phyloP scores from a whole-genome alignment of 2,888 invertebrate genomes.

The Tipula unca region DNA sequence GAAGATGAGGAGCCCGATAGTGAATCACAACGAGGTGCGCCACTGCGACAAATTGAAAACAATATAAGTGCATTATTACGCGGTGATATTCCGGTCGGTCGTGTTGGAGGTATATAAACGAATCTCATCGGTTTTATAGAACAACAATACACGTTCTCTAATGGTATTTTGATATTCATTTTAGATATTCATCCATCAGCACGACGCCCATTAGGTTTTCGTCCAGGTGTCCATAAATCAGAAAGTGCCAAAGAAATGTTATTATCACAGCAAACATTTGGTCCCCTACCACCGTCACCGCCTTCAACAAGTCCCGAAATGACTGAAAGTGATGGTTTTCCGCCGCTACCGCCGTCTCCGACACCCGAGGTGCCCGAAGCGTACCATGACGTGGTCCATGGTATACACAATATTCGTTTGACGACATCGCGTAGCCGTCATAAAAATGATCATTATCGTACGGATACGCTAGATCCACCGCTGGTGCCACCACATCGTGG shows the following conservation, averaged over 20 bases:
- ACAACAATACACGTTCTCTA: no score
- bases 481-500: slow-evolving; percentile 66
- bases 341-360: slow-evolving; percentile 75
- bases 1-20: slow-evolving; percentile 57
- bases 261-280: slow-evolving; percentile 39
- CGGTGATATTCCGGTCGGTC: slow-evolving; percentile 35
- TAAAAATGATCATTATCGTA: slow-evolving; percentile 25
- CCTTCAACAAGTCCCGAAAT: slow-evolving; percentile 33
- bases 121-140: not conserved
- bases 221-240: slow-evolving; percentile 61
- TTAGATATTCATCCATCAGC: slow-evolving; percentile 29
- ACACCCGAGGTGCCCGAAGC: slow-evolving; percentile 46
- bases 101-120: slow-evolving; percentile 32
- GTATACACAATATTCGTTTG: slow-evolving; percentile 25
- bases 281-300: slow-evolving; percentile 42
- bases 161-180: not conserved
- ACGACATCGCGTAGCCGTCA: slow-evolving; percentile 27
- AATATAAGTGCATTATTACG: slow-evolving; percentile 62
- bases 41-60: slow-evolving; percentile 61
- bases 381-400: slow-evolving; percentile 26
- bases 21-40: slow-evolving; percentile 55
- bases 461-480: slow-evolving; percentile 44
- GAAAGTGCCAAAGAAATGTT: slow-evolving; percentile 65
- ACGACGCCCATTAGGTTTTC: slow-evolving; percentile 40
- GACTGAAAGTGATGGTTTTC: slow-evolving; percentile 47